A percentile compares a stretch with the other conserved stretches of the same genome.
Evolutionary conservation across 2,797 vertebrate species (phyloP).

Genomic region (Dryobates pubescens): DNA sequence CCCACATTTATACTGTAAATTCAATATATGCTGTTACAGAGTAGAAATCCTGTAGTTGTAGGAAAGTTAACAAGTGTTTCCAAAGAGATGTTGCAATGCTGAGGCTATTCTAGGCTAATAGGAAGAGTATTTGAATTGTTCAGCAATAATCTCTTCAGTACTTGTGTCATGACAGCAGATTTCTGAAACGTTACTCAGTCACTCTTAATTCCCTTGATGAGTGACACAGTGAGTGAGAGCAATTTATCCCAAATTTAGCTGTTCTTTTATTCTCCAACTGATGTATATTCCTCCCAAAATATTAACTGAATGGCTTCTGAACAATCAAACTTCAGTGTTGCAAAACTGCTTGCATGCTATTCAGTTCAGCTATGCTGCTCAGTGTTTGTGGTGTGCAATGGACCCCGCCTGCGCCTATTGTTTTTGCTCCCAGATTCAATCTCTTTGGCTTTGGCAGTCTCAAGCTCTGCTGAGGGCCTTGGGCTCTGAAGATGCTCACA

Average conservation of each 20-base stretch:
- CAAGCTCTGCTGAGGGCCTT: neutral
- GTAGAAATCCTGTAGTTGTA: constrained; percentile 21
- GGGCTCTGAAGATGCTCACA: neutral
- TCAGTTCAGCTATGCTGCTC: neutral
- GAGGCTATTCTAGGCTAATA: constrained; percentile 11
- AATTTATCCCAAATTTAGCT: constrained; percentile 10
- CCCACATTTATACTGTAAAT: neutral
- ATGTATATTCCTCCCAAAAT: constrained; percentile 24
- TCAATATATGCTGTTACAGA: neutral
- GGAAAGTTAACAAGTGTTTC: neutral
- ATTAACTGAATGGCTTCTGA: neutral
- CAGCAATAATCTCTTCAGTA: neutral
- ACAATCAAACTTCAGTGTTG: neutral
- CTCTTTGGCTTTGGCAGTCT: neutral
- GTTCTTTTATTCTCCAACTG: constrained; percentile 3
- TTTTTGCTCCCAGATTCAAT: constrained; percentile 17
- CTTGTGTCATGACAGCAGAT: constrained; percentile 3
- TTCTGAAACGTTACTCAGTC: neutral
- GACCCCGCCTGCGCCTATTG: neutral
- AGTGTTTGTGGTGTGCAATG: neutral
- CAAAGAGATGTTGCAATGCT: neutral
- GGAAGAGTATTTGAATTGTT: constrained; percentile 20
- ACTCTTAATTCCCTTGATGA: neutral
- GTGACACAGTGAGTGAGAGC: constrained; percentile 25
- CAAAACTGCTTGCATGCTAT: neutral